A percentile compares a stretch with the other conserved stretches of the same genome.
These are phyloP conservation scores for Stigmatopora argus DNA, from an alignment of 2,113 vertebrate species.

Conservation along the genomic window DNA sequence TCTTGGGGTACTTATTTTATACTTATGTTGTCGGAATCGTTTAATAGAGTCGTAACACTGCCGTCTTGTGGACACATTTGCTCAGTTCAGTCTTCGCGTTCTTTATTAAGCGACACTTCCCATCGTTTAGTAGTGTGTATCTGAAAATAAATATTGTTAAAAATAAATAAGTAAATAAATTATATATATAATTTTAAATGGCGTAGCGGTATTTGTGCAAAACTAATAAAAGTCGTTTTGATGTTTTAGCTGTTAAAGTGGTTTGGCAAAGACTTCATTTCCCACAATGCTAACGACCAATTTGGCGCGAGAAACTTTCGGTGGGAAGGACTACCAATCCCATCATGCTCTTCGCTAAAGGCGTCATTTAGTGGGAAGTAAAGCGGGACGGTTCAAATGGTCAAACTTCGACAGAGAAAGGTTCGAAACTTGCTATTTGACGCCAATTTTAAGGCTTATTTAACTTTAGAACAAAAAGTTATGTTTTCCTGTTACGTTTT, in stretches of 20 bases:
- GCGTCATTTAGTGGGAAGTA: conserved; percentile 54
- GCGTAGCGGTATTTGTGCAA: background rate
- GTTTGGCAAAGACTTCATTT: background rate
- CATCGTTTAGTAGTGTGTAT: background rate
- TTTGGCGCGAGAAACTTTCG: background rate
- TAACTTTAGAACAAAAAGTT: background rate
- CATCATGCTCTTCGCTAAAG: conserved; percentile 46
- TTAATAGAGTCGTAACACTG: background rate
- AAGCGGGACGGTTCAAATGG: conserved; percentile 50
- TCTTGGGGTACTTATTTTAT: background rate
- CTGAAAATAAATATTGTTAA: too few relatives aligned
- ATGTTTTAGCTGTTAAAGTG: background rate
- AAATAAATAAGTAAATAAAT: too few relatives aligned
- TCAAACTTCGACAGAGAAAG: background rate
- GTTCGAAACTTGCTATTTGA: too few relatives aligned
- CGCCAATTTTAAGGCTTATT: background rate
- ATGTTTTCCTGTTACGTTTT: background rate
- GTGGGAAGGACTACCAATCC: conserved; percentile 40
- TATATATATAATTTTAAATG: too few relatives aligned
- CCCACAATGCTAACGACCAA: background rate
- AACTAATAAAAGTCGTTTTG: background rate
- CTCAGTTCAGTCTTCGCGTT: background rate
- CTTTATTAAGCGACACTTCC: background rate
- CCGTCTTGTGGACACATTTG: conserved; percentile 41
- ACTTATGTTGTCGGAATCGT: background rate